These are phyloP conservation scores for Sipunculus nudus DNA, from an alignment of 2,888 invertebrate genomes.

Conservation along the genomic window DNA sequence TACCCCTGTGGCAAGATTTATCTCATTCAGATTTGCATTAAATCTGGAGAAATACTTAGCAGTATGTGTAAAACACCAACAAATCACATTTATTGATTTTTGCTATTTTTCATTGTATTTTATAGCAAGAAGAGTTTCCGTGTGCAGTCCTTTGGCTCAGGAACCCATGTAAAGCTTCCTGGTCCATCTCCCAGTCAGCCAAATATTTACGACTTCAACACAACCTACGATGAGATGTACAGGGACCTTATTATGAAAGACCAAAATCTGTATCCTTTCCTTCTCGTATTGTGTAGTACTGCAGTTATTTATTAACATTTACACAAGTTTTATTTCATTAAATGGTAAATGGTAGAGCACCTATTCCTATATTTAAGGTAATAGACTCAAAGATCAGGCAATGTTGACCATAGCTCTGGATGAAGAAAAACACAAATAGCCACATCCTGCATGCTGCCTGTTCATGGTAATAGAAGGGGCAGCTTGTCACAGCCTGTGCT, in stretches of 20 bases:
- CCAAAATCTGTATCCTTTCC: conserved; percentile 81
- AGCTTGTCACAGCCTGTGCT: no score
- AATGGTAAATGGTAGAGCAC: no score
- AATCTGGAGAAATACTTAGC: no score
- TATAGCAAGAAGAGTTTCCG: conserved; percentile 93
- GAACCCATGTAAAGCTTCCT: conserved; percentile 86
- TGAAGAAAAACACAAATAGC: no score
- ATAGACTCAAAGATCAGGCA: no score
- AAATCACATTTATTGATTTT: conserved; percentile 1
- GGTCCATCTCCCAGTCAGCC: conserved; percentile 91
- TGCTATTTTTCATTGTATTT: conserved; percentile 12
- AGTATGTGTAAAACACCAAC: background rate
- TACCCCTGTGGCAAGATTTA: no score
- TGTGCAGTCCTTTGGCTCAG: conserved; percentile 85
- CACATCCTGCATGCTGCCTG: no score
- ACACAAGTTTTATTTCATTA: conserved; percentile 1
- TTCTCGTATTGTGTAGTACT: background rate
- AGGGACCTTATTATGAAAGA: conserved; percentile 89
- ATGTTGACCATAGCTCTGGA: no score
- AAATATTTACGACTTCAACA: conserved; percentile 96
- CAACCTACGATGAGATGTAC: conserved; percentile 95
- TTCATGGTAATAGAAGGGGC: no score
- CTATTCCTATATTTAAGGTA: no score
- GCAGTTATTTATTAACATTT: background rate
- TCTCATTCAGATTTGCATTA: no score